Evolutionary conservation across 2,888 invertebrate species (phyloP), one percentile per base, ranked within the genome.

Genomic region (Ischnus inquisitorius): DNA sequence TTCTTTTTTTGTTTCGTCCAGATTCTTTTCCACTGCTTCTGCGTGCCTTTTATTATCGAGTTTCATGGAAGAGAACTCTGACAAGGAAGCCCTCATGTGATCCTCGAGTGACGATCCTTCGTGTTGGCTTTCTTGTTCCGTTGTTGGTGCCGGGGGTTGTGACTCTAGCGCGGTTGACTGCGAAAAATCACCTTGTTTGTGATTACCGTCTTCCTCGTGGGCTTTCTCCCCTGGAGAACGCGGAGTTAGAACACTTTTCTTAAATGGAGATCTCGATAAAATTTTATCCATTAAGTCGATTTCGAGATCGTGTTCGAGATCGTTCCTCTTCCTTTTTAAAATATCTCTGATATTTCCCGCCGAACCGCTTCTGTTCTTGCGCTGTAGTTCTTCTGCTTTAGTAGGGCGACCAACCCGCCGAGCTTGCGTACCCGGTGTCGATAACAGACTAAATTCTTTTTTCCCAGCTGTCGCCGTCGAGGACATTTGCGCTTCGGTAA

Each of bases 271-370:
- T n/a, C 8, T 19, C 1, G 64, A 39, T 0, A 64, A 19, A 8
- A 64, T 1, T 16, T 64, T 41, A 19, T 64, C 64, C 64, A 64
- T 64, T 12, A 64, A 3, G n/a, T 64, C 64, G 0, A 8, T 1
- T 16, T 64, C 64, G 2, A 64, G 16, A n/a, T 34, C 34, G 34
- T 34, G 34, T 12, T 41, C 43, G 3, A 8, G 34, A 34, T 34
- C 34, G 34, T 34, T 22, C 22, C 65, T 0, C 19, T 65, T 65
- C 19, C 65, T 65, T 43, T 65, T 65, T 16, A 65, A 19, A 19
- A 65, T 16, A 43, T 43, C 65, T 43, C 19, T 65, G 10, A 43
- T 43, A 65, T 43, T 22, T 22, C 43, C 65, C 22, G 43, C 65
- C 5, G 65, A 65, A 1, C 43, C 65, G 43, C 65, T 65, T 22